Evolutionary conservation across 2,113 vertebrate genomes (phyloP), one percentile per base, ranked within the genome.

Genomic region (Ailurus styani): DNA sequence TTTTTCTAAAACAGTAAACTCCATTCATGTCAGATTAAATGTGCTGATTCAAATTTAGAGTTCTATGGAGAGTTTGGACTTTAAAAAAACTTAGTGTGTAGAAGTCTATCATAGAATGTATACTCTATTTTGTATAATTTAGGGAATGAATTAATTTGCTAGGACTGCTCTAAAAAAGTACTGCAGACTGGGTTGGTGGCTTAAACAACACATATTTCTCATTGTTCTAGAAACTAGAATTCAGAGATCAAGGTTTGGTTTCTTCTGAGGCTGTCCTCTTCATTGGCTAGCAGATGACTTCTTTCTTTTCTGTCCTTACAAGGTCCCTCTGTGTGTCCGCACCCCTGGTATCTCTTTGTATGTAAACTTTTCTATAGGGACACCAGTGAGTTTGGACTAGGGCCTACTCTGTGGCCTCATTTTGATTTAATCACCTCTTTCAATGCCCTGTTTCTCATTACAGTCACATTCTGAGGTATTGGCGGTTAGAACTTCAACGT

Each of bases 371-470:
- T 29, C 77, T 29, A 5, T 37, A 42, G 75, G n/a, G 0, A 45
- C 4, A 55, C 5, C 9, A 14, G 5, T 34, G 50, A 62, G 6
- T 40, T 7, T 29, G 12, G 23, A 21, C 15, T 50, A 10, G 5
- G 0, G 6, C 1, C 31, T 1, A 25, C 0, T 8, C 8, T n/a
- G 37, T 34, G 20, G 1, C 2, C 27, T 82, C 2, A 27, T 82
- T 86, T 88, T 88, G 73, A 37, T 3, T 12, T 64, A 66, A n/a
- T 94, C 6, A 34, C 9, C 10, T 40, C 13, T 78, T 60, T 87
- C 15, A 73, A 9, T 66, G 4, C 4, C 0, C 34, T 87, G 23
- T 75, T 8, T 91, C 29, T 7, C 54, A 87, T 55, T 23, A 20
- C 9, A 70, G 34, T 31, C 54, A 55, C 5, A 54, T 31, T 52